These are phyloP conservation scores for Dipus sagitta DNA, from an alignment of 2,797 vertebrate species.

Conservation along the genomic window DNA sequence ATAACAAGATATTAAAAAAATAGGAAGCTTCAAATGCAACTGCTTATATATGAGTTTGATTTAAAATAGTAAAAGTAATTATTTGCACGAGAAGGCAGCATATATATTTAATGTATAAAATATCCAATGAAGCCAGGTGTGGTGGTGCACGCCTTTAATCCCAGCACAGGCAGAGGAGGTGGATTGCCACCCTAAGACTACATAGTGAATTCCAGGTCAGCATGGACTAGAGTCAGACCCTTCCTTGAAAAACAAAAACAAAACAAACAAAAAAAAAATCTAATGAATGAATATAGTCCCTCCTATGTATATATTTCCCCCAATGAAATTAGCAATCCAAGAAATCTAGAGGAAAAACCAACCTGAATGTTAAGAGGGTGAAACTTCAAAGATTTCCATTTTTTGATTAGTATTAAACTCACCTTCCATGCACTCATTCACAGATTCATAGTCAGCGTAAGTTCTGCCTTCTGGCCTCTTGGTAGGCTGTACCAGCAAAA, in stretches of 20 bases:
- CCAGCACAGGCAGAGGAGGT: no score
- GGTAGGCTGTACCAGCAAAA: slow-evolving; percentile 98
- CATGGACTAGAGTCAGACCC: no score
- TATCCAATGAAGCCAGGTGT: background rate
- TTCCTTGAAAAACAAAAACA: no score
- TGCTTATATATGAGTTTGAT: background rate
- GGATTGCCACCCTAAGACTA: no score
- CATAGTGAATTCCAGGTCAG: no score
- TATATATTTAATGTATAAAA: background rate
- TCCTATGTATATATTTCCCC: background rate
- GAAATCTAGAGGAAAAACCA: slow-evolving; percentile 24
- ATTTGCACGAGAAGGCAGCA: background rate
- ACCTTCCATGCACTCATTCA: slow-evolving; percentile 99
- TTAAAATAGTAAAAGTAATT: background rate
- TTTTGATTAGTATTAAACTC: slow-evolving; percentile 71
- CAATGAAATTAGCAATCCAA: slow-evolving; percentile 11
- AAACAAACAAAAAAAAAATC: no score
- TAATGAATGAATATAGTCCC: background rate
- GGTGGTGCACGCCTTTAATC: no score
- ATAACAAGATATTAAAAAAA: background rate
- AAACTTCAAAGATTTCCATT: background rate
- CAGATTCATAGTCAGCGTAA: slow-evolving; percentile 98
- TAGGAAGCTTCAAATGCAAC: background rate
- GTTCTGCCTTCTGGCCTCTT: slow-evolving; percentile 99
- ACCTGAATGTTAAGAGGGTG: background rate